phyloP scores from a whole-genome alignment of 2,113 vertebrate genomes.

The Nematolebias whitei region DNA sequence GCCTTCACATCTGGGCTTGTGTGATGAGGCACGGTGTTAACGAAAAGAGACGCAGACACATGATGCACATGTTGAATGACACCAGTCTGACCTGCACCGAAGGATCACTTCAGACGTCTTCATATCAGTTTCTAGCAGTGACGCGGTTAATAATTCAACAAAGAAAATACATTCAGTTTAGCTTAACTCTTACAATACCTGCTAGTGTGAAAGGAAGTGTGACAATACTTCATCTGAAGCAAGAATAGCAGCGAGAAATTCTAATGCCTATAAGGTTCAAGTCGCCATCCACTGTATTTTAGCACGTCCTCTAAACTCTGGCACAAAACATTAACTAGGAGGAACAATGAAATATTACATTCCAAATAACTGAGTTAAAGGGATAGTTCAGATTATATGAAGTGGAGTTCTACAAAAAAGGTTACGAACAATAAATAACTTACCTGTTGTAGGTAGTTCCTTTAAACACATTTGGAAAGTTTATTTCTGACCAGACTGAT shows the following conservation, averaged over 20 bases:
- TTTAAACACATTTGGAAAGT: not conserved
- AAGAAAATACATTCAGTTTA: constrained; percentile 70
- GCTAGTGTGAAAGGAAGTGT: constrained; percentile 21
- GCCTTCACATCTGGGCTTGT: not conserved
- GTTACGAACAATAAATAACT: not conserved
- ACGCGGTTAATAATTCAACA: constrained; percentile 32
- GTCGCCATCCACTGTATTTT: not conserved
- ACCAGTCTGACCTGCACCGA: constrained; percentile 13
- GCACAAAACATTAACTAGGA: constrained; percentile 16
- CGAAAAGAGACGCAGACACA: constrained; percentile 22
- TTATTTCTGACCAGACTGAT: not conserved
- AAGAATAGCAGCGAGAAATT: constrained; percentile 59
- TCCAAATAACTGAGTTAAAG: constrained; percentile 23
- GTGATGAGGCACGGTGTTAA: constrained; percentile 63
- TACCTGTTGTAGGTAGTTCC: not conserved
- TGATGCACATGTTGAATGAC: not conserved
- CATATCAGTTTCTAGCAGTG: constrained; percentile 14
- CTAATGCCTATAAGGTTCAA: constrained; percentile 19
- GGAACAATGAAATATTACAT: constrained; percentile 28
- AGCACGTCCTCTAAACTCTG: constrained; percentile 10
- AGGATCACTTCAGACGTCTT: constrained; percentile 3
- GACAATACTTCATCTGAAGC: constrained; percentile 39
- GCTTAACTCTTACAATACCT: constrained; percentile 33
- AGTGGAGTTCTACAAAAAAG: not conserved
- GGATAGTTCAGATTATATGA: constrained; percentile 2